Base-by-base conservation (phyloP, 2,888 invertebrate genomes). In the Xanthia togata region DNA sequence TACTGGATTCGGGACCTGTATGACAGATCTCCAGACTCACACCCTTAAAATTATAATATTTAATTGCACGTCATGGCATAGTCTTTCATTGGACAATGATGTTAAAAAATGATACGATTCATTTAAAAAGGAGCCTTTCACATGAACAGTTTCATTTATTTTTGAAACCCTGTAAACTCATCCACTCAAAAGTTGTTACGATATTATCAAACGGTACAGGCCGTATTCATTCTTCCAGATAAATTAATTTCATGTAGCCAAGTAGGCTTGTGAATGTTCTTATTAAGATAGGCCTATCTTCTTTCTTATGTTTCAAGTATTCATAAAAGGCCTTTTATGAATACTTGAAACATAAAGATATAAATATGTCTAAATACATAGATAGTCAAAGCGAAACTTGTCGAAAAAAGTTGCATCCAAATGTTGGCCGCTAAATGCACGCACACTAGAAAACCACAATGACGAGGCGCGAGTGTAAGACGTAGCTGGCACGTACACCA, bases 221-320 rank as follows among this genome's bases (percentile, higher is more conserved):
- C 26, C 63, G 63, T 68, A 70, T 68, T 73, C 62, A 80, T 60
- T 73, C 67, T 76, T 57, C 59, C 62, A 76, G 38, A 76, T 68
- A 76, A 80, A 80, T 82, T 80, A 84, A 84, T 76, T 80, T 75
- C 23, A 41, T 68, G 53, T 59, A 59, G 41, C 62, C 70, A 75
- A 76, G 73, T 73, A 68, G 23, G 70, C 69, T 70, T 64, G 41
- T n/a, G 47, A 75, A 78, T 76, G 53, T 63, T 76, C 20, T 67
- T 72, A 69, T 75, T 73, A 59, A 47, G 31, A 65, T 26, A 31
- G 14, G 35, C n/a, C n/a, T n/a, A n/a, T n/a, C n/a, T n/a, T n/a
- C n/a, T n/a, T n/a, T n/a, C n/a, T n/a, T n/a, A n/a, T n/a, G n/a
- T n/a, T n/a, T n/a, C n/a, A n/a, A n/a, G n/a, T n/a, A n/a, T n/a